Base-by-base conservation (phyloP, 2,797 vertebrate species). In the Gambusia yucatana region DNA sequence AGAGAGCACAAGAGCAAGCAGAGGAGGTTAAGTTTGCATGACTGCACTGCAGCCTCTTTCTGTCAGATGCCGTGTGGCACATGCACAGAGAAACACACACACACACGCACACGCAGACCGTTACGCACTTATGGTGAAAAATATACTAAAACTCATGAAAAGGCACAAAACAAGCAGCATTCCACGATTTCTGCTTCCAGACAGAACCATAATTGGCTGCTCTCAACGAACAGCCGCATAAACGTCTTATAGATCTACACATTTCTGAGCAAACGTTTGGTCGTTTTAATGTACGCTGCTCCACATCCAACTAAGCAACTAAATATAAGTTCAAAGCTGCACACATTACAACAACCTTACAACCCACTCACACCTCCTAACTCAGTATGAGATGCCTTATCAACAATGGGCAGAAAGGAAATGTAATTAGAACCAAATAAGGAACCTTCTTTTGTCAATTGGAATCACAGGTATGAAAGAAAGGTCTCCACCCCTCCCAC, bases 381-480 rank as follows among this genome's bases (percentile, higher is more conserved):
- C 88, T 77, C 73, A 84, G 82, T 55, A 83, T 52, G 80, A 88
- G 90, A 92, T 91, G 82, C 47, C 91, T 92, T 91, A 92, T 92
- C 92, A 93, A 92, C 90, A 92, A 93, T 86, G 82, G 86, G 73
- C 91, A 90, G 88, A 91, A 89, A 94, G 92, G 88, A 95, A 94
- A 93, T 89, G 89, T 94, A 94, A 95, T 96, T 95, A 92, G 91
- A 91, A 85, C 88, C 91, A 90, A 94, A 94, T 90, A 89, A 86
- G 88, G 82, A 90, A 90, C 90, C 87, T 86, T 93, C 94, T 92
- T 95, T 96, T 95, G 92, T 95, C 84, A 92, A 93, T 88, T 96
- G 95, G 97, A 98, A 97, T 97, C 95, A 95, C 95, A 96, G 96
- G 96, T 97, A 97, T 97, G 97, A 97, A 97, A 95, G 93, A 90